Percentiles rank a stretch among this genome's conserved stretches.
phyloP scores from a whole-genome alignment of 2,797 vertebrate genomes.

The Pelodytes ibericus region DNA sequence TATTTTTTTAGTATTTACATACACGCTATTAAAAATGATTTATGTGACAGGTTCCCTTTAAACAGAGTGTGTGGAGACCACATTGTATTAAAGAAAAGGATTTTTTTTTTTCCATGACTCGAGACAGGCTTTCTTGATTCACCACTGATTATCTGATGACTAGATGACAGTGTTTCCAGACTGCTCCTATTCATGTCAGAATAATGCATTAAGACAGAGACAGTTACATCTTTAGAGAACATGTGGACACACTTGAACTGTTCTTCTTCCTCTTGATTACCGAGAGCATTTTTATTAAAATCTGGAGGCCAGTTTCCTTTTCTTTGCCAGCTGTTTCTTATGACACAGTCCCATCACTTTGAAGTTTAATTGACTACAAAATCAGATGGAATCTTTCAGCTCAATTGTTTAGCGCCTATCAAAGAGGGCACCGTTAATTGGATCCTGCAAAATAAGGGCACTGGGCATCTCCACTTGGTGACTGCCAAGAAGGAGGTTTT shows the following conservation, averaged over 20 bases:
- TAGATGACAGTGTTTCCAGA: neutral
- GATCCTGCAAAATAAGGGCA: too few species aligned
- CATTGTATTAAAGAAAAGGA: neutral
- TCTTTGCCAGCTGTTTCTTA: neutral
- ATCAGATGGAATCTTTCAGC: neutral
- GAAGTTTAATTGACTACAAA: constrained; percentile 8
- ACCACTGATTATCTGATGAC: neutral
- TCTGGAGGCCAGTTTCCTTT: neutral
- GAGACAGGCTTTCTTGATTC: neutral
- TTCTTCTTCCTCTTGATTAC: neutral
- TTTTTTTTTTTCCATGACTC: too few species aligned
- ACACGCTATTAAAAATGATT: too few species aligned
- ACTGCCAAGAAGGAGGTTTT: too few species aligned
- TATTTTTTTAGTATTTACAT: too few species aligned
- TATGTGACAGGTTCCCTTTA: neutral
- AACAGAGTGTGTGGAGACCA: neutral
- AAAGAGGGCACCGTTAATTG: too few species aligned
- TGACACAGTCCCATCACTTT: constrained; percentile 9
- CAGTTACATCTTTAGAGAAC: neutral
- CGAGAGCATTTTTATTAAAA: constrained; percentile 1
- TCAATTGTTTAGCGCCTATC: neutral
- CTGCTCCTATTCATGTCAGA: neutral
- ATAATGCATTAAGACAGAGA: neutral
- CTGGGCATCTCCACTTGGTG: too few species aligned
- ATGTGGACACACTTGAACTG: neutral